Evolutionary conservation across 2,888 invertebrate genomes (phyloP).

Genomic region (Heteropelma amictum): DNA sequence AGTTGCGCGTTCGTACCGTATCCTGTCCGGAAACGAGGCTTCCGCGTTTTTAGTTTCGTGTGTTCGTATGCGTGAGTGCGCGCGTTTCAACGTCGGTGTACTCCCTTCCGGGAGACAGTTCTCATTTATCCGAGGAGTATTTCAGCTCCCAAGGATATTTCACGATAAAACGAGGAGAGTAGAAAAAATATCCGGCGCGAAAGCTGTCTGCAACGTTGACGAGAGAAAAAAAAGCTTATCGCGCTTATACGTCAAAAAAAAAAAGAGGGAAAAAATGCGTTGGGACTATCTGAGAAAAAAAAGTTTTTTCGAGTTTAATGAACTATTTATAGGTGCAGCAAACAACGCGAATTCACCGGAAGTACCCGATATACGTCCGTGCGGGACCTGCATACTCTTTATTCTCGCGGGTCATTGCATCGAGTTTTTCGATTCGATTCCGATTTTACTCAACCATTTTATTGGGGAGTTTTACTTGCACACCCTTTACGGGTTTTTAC

Average conservation of each 20-base stretch:
- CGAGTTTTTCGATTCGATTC: conserved; percentile 34
- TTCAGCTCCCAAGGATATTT: conserved; percentile 42
- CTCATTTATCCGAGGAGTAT: conserved; percentile 38
- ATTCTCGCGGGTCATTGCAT: conserved; percentile 36
- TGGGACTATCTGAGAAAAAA: conserved; percentile 17
- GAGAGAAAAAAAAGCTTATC: conserved; percentile 11
- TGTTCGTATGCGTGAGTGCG: not conserved
- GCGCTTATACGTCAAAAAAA: not conserved
- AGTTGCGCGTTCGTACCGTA: conserved; percentile 51
- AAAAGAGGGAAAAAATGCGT: conserved; percentile 13
- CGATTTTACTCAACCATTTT: not conserved
- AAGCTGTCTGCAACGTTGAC: conserved; percentile 21
- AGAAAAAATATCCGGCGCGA: not conserved
- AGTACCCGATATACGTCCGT: conserved; percentile 43
- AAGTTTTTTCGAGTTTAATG: conserved; percentile 54
- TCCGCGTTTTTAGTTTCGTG: conserved; percentile 40
- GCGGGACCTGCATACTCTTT: conserved; percentile 57
- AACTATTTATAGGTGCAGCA: conserved; percentile 58
- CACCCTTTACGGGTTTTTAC: no score
- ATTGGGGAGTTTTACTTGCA: no score
- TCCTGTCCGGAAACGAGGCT: conserved; percentile 56
- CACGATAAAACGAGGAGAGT: not conserved
- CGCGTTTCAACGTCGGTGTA: not conserved
- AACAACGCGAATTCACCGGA: conserved; percentile 47
- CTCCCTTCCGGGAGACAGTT: conserved; percentile 46